phyloP scores from a whole-genome alignment of 35 echinoderm and acorn worm genomes.

The Apostichopus japonicus region DNA sequence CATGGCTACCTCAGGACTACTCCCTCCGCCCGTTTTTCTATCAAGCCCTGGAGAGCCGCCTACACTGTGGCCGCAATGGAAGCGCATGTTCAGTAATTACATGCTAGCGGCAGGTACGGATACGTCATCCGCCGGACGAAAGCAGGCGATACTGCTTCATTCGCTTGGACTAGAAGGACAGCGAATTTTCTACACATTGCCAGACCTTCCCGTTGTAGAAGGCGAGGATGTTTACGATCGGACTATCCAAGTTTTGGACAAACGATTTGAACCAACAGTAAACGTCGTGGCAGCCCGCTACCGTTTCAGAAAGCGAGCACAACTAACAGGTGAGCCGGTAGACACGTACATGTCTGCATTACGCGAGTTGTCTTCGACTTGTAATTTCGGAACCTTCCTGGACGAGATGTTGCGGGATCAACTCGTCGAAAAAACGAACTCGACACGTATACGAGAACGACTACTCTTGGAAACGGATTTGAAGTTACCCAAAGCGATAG shows the following conservation, averaged over 20 bases:
- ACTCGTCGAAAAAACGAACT: constrained; percentile 34
- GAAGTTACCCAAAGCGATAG: constrained; percentile 9
- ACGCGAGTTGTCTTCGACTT: not conserved
- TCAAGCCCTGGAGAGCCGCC: too few relatives aligned
- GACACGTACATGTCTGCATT: too few relatives aligned
- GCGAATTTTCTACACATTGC: not conserved
- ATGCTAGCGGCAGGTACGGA: not conserved
- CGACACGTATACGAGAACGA: not conserved
- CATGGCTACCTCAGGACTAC: too few relatives aligned
- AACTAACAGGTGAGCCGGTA: too few relatives aligned
- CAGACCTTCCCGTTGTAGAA: not conserved
- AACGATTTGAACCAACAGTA: not conserved
- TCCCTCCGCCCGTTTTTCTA: too few relatives aligned
- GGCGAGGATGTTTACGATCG: not conserved
- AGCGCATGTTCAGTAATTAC: not conserved
- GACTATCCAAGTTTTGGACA: not conserved
- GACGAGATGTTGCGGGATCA: constrained; percentile 24
- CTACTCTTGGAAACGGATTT: not conserved
- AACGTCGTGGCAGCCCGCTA: not conserved
- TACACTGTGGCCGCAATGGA: too few relatives aligned
- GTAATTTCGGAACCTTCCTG: not conserved
- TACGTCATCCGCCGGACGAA: not conserved
- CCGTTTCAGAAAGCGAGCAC: too few relatives aligned
- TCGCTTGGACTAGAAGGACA: not conserved
- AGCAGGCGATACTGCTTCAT: not conserved